Base-by-base conservation (phyloP, 2,113 vertebrate species). In the Corythaixoides concolor region DNA sequence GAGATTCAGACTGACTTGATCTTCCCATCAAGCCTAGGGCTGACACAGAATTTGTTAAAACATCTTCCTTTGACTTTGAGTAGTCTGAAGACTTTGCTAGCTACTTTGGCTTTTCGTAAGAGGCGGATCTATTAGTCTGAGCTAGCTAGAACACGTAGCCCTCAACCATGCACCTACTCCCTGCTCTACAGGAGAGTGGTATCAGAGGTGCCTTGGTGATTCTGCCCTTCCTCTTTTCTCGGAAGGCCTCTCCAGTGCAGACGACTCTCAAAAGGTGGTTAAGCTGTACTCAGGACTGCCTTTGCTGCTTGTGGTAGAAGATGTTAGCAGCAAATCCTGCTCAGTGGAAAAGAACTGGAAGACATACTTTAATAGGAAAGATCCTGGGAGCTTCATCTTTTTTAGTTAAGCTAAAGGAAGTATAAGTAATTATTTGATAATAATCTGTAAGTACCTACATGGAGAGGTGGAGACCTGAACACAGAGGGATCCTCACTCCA, bases 391-490 rank as follows among this genome's bases (percentile, higher is more conserved):
- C 2, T 14, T 75, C 72, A 95, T 90, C 69, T 92, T 85, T 85
- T 91, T 79, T 90, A 59, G 76, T 68, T 81, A 72, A 72, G 86
- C 76, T 85, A 81, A 84, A 86, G 69, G 88, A 90, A 93, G 35
- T 58, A 16, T 22, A 96, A 89, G 92, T 88, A 94, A 96, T 97
- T 96, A 96, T 96, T 94, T 97, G 94, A 97, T 96, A 96, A 96
- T 64, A 82, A 93, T 96, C 95, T 96, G 0, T 28, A 84, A 85
- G 60, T 85, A 72, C 86, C 66, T 77, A 95, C 49, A 72, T 1
- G 33, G 59, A 91, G 91, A 95, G 92, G 82, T 88, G 74, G 76
- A 87, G 92, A 93, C 83, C 80, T 67, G 66, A 91, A 75, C 68
- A 63, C 19, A 19, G 83, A 86, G 47, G 64, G 78, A 82, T 90